These are phyloP conservation scores for Basileuterus tristriatus DNA, from an alignment of 2,797 vertebrate genomes.

Conservation along the genomic window DNA sequence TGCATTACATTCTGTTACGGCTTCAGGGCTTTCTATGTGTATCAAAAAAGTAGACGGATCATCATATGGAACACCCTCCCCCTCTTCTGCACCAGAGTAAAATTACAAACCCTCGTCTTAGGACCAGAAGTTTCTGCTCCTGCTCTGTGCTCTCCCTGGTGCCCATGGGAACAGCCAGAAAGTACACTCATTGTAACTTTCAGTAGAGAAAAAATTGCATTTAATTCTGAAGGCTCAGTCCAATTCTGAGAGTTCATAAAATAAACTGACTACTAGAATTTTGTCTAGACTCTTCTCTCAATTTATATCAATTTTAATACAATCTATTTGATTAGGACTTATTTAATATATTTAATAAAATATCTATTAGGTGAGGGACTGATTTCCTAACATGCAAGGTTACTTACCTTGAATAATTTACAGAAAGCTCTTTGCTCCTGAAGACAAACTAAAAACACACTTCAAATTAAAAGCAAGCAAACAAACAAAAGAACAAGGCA, in stretches of 20 bases:
- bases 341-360: conserved; percentile 16
- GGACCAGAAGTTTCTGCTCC: neutral
- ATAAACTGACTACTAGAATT: neutral
- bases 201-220: neutral
- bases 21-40: neutral
- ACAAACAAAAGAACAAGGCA: neutral
- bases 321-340: neutral
- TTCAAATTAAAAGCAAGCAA: neutral
- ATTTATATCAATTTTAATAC: neutral
- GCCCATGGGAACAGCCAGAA: neutral
- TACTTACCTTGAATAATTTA: neutral
- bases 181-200: neutral
- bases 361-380: neutral
- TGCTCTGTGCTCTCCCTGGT: neutral
- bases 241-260: neutral
- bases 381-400: neutral
- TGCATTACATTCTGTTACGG: neutral
- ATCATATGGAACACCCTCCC: neutral
- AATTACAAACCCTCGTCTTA: neutral
- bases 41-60: neutral
- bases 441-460: neutral
- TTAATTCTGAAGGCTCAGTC: neutral
- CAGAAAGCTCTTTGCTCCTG: neutral
- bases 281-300: neutral
- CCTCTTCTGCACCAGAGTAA: neutral